Percentiles rank a stretch among this genome's conserved stretches.
These are phyloP conservation scores for Characodon lateralis DNA, from an alignment of 2,797 vertebrate genomes.

Conservation along the genomic window DNA sequence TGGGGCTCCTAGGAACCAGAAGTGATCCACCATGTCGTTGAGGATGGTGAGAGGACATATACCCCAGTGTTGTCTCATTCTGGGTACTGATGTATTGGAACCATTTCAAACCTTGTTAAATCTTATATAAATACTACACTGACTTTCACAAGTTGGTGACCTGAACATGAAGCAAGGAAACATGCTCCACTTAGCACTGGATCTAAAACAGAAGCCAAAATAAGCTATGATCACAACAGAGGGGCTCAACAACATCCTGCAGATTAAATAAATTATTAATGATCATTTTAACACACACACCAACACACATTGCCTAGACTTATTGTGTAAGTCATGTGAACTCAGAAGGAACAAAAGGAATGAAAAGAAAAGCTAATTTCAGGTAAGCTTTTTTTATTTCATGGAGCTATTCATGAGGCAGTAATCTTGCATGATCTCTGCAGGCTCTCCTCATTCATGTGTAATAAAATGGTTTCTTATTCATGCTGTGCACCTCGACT, in stretches of 20 bases:
- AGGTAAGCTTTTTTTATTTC: constrained; percentile 34
- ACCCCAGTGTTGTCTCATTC: too few relatives aligned
- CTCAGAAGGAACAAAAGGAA: constrained; percentile 48
- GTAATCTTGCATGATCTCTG: constrained; percentile 39
- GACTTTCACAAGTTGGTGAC: constrained; percentile 53
- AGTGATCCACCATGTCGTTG: too few relatives aligned
- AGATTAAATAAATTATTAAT: background rate
- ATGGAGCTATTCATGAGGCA: constrained; percentile 21
- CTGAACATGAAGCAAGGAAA: constrained; percentile 52
- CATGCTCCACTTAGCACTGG: constrained; percentile 12
- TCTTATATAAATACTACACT: constrained; percentile 54
- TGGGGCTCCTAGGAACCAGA: too few relatives aligned
- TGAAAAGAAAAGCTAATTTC: constrained; percentile 37
- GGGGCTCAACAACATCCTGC: constrained; percentile 14
- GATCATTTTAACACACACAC: constrained; percentile 16
- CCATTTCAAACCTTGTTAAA: constrained; percentile 44
- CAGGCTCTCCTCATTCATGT: constrained; percentile 39
- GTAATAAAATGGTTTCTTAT: constrained; percentile 49
- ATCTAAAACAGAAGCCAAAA: constrained; percentile 29
- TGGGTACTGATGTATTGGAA: too few relatives aligned
- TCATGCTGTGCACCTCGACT: constrained; percentile 26
- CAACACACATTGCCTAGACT: constrained; percentile 16
- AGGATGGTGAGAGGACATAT: constrained; percentile 23
- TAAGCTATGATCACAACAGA: constrained; percentile 9
- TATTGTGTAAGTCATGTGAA: constrained; percentile 54